Conservation (phyloP, 64 coral and sea anemone species). For the Pachyseris speciosa region DNA sequence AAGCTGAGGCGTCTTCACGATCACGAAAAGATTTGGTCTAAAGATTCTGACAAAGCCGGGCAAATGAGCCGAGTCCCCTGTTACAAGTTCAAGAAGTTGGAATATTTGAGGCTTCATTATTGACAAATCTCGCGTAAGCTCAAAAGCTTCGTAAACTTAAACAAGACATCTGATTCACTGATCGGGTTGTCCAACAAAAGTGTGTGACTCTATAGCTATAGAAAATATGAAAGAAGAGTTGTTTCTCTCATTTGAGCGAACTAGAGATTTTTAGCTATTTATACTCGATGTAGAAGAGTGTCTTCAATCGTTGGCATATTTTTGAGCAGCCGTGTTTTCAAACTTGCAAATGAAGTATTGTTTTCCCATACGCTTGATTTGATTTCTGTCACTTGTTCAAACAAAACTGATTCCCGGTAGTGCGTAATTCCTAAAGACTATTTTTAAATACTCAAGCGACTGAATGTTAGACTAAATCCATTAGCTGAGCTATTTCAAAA, state of each 20-base stretch:
- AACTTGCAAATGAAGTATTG: constrained; percentile 35
- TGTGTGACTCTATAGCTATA: neutral
- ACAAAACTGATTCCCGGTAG: neutral
- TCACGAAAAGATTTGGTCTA: neutral
- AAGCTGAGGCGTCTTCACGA: neutral
- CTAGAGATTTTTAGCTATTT: no score
- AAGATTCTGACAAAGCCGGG: neutral
- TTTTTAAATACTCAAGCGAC: neutral
- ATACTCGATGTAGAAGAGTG: neutral
- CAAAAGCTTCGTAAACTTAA: neutral
- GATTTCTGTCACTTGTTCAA: constrained; percentile 45
- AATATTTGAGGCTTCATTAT: neutral
- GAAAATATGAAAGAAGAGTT: neutral
- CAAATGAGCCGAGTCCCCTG: neutral
- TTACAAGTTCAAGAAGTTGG: neutral
- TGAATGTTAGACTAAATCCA: neutral
- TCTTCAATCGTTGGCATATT: neutral
- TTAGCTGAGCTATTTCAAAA: neutral
- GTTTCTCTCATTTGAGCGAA: neutral
- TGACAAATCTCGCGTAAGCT: neutral
- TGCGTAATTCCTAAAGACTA: constrained; percentile 8
- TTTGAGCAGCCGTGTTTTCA: neutral
- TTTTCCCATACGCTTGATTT: constrained; percentile 26
- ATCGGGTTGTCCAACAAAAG: no score
- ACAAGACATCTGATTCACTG: no score